phyloP scores from a whole-genome alignment of 1,140 invertebrate species.

The Aphelenchoides avenae region DNA sequence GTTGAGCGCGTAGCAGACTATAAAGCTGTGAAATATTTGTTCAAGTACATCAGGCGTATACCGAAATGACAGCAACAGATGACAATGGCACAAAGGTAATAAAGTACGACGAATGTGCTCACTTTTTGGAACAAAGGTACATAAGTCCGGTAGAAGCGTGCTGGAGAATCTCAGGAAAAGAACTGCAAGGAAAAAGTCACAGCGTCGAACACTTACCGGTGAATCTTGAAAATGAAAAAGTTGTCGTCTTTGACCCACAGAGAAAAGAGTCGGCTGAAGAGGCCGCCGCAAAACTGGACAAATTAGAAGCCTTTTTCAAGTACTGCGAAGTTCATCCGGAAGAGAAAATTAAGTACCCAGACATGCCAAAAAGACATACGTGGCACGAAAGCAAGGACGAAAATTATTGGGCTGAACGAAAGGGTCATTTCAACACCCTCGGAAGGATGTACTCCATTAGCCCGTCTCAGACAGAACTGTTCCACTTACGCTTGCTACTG shows the following conservation, averaged over 20 bases:
- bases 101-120: constrained; percentile 7
- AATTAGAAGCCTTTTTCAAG: constrained; percentile 5
- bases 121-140: constrained; percentile 23
- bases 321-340: background rate
- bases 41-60: constrained; percentile 15
- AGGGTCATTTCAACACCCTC: constrained; percentile 6
- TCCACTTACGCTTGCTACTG: constrained; percentile 20
- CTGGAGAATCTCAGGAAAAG: constrained; percentile 23
- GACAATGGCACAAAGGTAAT: constrained; percentile 8
- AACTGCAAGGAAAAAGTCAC: constrained; percentile 19
- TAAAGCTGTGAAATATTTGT: constrained; percentile 25
- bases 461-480: constrained; percentile 12
- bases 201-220: background rate
- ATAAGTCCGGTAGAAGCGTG: constrained; percentile 24
- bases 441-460: constrained; percentile 23
- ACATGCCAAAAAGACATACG: no score
- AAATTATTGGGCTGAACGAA: constrained; percentile 17
- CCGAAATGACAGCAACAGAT: constrained; percentile 6
- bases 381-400: constrained; percentile 9
- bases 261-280: no score
- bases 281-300: constrained; percentile 20
- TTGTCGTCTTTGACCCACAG: constrained; percentile 11
- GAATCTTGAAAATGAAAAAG: constrained; percentile 28
- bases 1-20: constrained; percentile 19
- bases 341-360: background rate